phyloP scores from a whole-genome alignment of 2,797 vertebrate genomes.

The Chiloscyllium punctatum region DNA sequence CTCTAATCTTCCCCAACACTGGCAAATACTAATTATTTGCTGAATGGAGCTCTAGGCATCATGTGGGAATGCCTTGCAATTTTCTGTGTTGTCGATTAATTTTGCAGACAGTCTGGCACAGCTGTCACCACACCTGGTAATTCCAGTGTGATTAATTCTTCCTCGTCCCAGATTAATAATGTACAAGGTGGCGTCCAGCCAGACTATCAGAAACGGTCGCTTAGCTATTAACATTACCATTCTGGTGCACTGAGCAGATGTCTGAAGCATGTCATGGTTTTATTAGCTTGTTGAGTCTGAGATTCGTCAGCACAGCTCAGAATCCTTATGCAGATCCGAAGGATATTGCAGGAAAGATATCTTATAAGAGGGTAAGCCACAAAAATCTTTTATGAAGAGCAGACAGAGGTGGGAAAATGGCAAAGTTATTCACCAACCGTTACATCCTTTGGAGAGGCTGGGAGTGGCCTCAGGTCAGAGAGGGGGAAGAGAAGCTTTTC shows the following conservation, averaged over 20 bases:
- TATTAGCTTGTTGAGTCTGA: neutral
- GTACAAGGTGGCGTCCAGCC: constrained; percentile 8
- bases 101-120: neutral
- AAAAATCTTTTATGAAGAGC: neutral
- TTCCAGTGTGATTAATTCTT: constrained; percentile 34
- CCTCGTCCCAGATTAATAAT: constrained; percentile 25
- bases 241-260: constrained; percentile 30
- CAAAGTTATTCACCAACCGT: neutral
- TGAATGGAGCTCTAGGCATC: neutral
- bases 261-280: constrained; percentile 12
- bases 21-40: constrained; percentile 28
- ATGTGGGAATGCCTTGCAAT: constrained; percentile 17
- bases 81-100: constrained; percentile 34
- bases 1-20: constrained; percentile 16
- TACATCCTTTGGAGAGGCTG: neutral
- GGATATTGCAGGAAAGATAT: neutral
- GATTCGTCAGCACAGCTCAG: no score
- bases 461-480: no score
- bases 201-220: neutral
- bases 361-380: neutral
- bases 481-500: no score
- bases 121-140: constrained; percentile 29
- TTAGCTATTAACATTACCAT: constrained; percentile 21
- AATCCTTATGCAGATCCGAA: neutral
- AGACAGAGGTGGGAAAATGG: no score